phyloP scores from a whole-genome alignment of 2,888 invertebrate species.

The Caenorhabditis angaria region DNA sequence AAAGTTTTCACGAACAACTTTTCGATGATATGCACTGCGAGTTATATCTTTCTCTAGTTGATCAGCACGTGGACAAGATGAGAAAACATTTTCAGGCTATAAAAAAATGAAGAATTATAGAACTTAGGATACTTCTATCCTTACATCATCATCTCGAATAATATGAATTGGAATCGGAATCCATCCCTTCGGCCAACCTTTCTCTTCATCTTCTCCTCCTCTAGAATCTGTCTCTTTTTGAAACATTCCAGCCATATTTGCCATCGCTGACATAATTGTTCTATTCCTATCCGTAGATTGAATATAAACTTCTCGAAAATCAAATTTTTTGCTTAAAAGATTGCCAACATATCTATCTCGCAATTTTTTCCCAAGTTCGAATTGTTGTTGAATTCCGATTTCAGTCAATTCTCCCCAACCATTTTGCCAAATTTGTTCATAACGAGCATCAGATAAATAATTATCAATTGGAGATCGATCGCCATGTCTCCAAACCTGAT shows the following conservation, averaged over 20 bases:
- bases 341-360: constrained; percentile 52
- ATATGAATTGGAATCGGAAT: constrained; percentile 67
- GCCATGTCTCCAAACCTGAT: constrained; percentile 89
- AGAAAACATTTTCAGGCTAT: constrained; percentile 60
- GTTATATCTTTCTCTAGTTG: constrained; percentile 50
- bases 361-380: constrained; percentile 55
- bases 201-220: constrained; percentile 47
- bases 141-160: constrained; percentile 54
- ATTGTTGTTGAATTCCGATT: constrained; percentile 68
- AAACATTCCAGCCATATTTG: constrained; percentile 84
- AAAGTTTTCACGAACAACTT: constrained; percentile 51
- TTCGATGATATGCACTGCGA: constrained; percentile 40
- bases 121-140: no score
- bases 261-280: constrained; percentile 82
- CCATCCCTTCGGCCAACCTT: constrained; percentile 61
- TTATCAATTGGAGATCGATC: constrained; percentile 85
- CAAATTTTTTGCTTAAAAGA: constrained; percentile 45
- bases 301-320: constrained; percentile 66
- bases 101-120: no score
- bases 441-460: constrained; percentile 86
- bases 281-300: constrained; percentile 73
- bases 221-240: constrained; percentile 71
- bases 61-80: constrained; percentile 59
- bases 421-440: constrained; percentile 83
- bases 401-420: constrained; percentile 89